Base-by-base conservation (phyloP, 2,888 invertebrate species). In the Eupithecia subfuscata region DNA sequence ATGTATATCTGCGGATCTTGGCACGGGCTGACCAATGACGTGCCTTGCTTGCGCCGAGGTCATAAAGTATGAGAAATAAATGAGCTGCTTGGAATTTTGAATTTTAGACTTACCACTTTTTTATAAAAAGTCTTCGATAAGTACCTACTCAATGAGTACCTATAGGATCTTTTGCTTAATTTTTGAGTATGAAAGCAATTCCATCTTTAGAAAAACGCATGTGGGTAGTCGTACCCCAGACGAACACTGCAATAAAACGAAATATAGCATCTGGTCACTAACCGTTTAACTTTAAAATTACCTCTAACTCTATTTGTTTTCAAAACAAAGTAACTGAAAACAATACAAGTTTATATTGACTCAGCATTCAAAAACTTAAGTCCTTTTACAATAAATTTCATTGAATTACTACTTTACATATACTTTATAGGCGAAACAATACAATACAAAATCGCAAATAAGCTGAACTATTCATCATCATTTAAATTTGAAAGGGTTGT, bases 1-100 rank as follows among this genome's bases (percentile, higher is more conserved):
- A 82, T 82, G 77, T 78, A 80, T 79, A 80, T 82, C 80, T 79
- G 67, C 72, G 64, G 75, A 79, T 79, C 70, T 82, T 82, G 82
- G 82, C 80, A 80, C 76, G 74, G 64, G 34, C 71, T 73, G 75
- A 72, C 73, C 80, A 78, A 78, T 79, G 80, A 78, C 77, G 79
- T 78, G 79, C 78, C 78, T 40, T 70, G 70, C 63, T 52, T 67
- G 40, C 34, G 40, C 73, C 30, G 60, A 45, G 60, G 67, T 70
- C 45, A 63, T 63, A 63, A 70, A 56, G 37, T 37, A 60, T 52
- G 37, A 67, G 37, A 67, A n/a, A 48, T 69, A 34, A 69, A 48
- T 69, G 68, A 16, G 22, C 22, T 40, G 22, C 34, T 43, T 68
- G 34, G n/a, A 43, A 68, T 67, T 67, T 40, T n/a, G 40, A 67